Evolutionary conservation across 2,797 vertebrate species (phyloP).

Genomic region (Myotis daubentonii): DNA sequence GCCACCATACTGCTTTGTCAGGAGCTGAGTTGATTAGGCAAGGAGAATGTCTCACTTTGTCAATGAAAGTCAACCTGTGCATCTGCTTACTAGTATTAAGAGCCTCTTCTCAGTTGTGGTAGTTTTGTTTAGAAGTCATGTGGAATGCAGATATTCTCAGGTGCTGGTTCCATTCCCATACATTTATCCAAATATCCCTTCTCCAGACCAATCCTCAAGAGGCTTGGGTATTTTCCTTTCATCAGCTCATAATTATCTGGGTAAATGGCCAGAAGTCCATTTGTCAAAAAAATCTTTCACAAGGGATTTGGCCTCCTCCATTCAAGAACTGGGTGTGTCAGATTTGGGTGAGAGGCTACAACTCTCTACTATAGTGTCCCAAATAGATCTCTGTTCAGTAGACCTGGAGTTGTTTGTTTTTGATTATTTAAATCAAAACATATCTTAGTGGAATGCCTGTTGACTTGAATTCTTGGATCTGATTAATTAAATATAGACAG

Average conservation of each 20-base stretch:
- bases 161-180: background rate
- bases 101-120: background rate
- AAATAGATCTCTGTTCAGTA: background rate
- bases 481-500: background rate
- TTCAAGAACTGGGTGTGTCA: background rate
- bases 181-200: background rate
- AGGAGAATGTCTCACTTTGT: background rate
- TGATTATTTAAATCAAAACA: constrained; percentile 34
- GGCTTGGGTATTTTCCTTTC: background rate
- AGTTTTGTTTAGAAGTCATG: constrained; percentile 8
- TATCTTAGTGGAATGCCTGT: background rate
- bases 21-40: background rate
- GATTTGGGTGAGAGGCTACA: background rate
- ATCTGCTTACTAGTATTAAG: background rate
- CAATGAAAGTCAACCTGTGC: background rate
- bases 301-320: background rate
- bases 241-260: background rate
- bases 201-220: background rate
- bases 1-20: background rate
- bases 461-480: constrained; percentile 32
- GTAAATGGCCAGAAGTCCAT: background rate
- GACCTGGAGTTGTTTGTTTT: background rate
- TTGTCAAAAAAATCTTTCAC: background rate
- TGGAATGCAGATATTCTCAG: background rate
- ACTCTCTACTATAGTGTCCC: background rate